Evolutionary conservation across 2,888 invertebrate species (phyloP).

Genomic region (Halictus ligatus): DNA sequence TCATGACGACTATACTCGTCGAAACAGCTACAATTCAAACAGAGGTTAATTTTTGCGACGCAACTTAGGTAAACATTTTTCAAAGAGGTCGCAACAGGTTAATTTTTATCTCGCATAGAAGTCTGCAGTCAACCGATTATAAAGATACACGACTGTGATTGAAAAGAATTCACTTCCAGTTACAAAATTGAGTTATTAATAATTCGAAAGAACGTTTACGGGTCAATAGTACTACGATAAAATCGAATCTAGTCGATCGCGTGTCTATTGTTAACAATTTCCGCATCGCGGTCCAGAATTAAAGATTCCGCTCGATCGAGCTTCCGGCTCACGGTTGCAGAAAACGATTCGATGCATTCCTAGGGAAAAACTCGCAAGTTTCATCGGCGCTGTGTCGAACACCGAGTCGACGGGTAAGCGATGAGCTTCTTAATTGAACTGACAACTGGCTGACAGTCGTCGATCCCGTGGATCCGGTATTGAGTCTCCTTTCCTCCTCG

Average conservation of each 20-base stretch:
- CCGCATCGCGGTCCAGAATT: neutral
- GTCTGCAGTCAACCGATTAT: neutral
- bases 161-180: neutral
- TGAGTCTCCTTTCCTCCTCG: slow-evolving; percentile 36
- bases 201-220: no score
- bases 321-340: neutral
- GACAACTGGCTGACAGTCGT: slow-evolving; percentile 73
- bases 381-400: slow-evolving; percentile 59
- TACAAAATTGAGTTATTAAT: neutral
- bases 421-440: slow-evolving; percentile 77
- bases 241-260: neutral
- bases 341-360: neutral
- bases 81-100: no score
- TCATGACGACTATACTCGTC: no score
- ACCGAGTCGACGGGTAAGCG: slow-evolving; percentile 72
- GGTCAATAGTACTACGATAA: no score
- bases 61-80: no score
- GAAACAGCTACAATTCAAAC: no score
- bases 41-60: no score
- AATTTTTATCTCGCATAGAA: neutral
- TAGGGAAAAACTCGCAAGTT: slow-evolving; percentile 33
- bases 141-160: neutral
- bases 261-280: neutral
- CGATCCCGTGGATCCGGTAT: slow-evolving; percentile 53
- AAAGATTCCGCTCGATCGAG: neutral